These are phyloP conservation scores for Eurosta solidaginis DNA, from an alignment of 1,140 invertebrate species.

Conservation along the genomic window DNA sequence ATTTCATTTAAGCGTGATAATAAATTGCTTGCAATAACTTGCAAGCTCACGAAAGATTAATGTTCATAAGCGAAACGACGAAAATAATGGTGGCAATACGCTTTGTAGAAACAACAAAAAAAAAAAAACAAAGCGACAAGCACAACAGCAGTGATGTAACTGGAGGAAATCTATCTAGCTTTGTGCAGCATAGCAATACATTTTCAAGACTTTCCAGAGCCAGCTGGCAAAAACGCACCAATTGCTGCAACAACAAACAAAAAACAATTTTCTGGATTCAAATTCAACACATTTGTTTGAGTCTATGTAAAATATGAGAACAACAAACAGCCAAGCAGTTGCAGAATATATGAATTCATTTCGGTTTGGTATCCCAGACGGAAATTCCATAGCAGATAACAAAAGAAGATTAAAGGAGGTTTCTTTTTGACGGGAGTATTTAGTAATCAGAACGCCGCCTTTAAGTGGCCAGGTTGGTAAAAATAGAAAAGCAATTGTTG, in stretches of 20 bases:
- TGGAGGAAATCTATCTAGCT: slow-evolving; percentile 41
- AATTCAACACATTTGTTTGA: slow-evolving; percentile 1
- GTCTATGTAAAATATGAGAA: not conserved
- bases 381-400: too few species aligned
- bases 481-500: too few species aligned
- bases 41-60: slow-evolving; percentile 45
- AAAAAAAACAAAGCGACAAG: too few species aligned
- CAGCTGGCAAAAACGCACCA: slow-evolving; percentile 29
- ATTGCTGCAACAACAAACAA: not conserved
- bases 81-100: slow-evolving; percentile 9
- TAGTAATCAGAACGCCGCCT: too few species aligned
- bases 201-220: not conserved
- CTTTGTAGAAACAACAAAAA: not conserved
- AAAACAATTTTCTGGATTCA: not conserved
- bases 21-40: slow-evolving; percentile 57
- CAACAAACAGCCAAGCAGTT: too few species aligned
- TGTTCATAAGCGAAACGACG: slow-evolving; percentile 47
- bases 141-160: not conserved
- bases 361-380: too few species aligned
- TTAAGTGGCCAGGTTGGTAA: too few species aligned
- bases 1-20: slow-evolving; percentile 56
- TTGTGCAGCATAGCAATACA: slow-evolving; percentile 30
- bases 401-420: too few species aligned
- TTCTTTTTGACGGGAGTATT: too few species aligned
- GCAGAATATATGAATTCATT: too few species aligned